These are phyloP conservation scores for Neodon shergylaensis DNA, from an alignment of 2,113 vertebrate genomes.

Conservation along the genomic window DNA sequence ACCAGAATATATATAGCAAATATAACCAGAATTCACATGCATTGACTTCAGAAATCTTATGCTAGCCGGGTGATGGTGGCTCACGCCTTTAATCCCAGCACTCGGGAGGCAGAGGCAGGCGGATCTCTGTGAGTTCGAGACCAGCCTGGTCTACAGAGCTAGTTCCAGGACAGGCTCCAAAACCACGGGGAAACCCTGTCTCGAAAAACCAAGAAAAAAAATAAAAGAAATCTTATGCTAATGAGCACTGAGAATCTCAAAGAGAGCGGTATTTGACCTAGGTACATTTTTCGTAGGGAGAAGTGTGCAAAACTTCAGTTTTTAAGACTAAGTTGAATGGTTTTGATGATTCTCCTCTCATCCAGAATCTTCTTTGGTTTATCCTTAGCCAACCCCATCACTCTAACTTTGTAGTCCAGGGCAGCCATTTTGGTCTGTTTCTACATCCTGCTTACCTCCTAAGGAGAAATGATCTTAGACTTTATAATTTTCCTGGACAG, in stretches of 20 bases:
- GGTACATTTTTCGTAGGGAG: neutral
- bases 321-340: neutral
- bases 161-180: too few species aligned
- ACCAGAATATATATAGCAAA: neutral
- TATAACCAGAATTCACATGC: constrained; percentile 12
- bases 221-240: neutral
- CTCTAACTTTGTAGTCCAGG: neutral
- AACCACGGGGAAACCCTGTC: too few species aligned
- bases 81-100: too few species aligned
- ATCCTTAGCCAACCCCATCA: neutral
- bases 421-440: constrained; percentile 8
- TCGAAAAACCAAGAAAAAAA: too few species aligned
- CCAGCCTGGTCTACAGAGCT: too few species aligned
- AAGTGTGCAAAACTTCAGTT: neutral
- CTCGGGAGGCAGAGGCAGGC: too few species aligned
- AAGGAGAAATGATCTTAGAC: constrained; percentile 54
- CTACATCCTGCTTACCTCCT: constrained; percentile 4
- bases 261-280: neutral
- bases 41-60: neutral
- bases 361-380: constrained; percentile 6
- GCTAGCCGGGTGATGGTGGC: too few species aligned
- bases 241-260: neutral
- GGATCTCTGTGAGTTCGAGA: too few species aligned
- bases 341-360: neutral
- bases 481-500: constrained; percentile 38